Evolutionary conservation across 2,113 vertebrate genomes (phyloP).

Genomic region (Rattus rattus): DNA sequence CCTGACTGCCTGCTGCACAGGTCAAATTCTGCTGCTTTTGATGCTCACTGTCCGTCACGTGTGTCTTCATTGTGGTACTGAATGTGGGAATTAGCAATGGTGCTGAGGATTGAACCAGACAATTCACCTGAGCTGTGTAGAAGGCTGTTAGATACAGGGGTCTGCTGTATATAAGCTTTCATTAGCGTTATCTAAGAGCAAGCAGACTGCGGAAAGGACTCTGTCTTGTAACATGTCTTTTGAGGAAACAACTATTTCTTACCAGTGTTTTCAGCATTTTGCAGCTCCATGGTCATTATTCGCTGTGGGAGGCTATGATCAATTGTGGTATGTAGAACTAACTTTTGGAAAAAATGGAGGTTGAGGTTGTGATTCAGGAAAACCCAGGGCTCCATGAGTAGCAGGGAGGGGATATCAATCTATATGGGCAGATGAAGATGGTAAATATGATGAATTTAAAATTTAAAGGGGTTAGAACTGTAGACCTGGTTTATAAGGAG

Average conservation of each 20-base stretch:
- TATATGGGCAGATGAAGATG: neutral
- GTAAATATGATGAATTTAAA: neutral
- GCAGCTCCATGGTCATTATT: neutral
- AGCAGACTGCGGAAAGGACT: neutral
- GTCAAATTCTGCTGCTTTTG: neutral
- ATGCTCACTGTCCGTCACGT: neutral
- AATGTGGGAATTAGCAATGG: neutral
- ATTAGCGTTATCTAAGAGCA: neutral
- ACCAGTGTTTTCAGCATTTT: neutral
- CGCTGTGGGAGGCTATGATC: neutral
- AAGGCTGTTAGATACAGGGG: neutral
- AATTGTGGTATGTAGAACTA: neutral
- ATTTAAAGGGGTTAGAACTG: neutral
- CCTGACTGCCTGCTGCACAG: neutral
- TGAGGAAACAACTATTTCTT: neutral
- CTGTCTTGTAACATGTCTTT: conserved; percentile 9
- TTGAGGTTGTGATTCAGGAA: neutral
- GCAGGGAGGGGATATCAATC: neutral
- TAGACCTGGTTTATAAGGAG: neutral
- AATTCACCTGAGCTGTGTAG: neutral
- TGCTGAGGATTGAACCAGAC: neutral
- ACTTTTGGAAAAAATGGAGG: neutral
- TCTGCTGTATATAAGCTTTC: neutral
- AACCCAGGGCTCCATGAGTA: neutral
- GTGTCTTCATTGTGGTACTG: neutral